A percentile compares a stretch with the other conserved stretches of the same genome.
These are phyloP conservation scores for Oxyura jamaicensis DNA, from an alignment of 2,113 vertebrate species.

Conservation along the genomic window DNA sequence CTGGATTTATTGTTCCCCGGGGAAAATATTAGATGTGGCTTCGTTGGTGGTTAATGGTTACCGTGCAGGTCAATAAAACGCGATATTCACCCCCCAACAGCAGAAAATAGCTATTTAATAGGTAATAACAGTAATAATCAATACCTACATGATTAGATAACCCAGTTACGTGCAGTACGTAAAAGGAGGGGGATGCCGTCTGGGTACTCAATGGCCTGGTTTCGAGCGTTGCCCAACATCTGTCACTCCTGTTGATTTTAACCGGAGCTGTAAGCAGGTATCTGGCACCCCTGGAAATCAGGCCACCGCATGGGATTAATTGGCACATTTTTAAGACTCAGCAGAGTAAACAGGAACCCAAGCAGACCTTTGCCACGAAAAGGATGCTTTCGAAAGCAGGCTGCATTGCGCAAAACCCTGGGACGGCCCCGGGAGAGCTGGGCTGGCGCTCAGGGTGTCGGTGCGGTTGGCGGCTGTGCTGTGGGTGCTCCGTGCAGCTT, in stretches of 20 bases:
- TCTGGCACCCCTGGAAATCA: neutral
- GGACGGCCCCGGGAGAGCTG: neutral
- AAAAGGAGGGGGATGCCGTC: neutral
- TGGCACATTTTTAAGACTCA: neutral
- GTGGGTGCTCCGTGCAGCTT: neutral
- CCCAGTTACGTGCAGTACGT: conserved; percentile 35
- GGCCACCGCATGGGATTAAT: neutral
- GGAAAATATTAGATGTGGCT: conserved; percentile 58
- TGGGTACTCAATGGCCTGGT: neutral
- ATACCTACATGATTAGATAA: conserved; percentile 67
- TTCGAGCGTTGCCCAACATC: neutral
- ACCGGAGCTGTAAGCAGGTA: neutral
- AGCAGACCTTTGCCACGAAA: neutral
- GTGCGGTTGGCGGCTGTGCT: neutral
- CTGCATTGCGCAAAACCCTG: rapidly evolving
- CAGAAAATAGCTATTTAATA: conserved; percentile 69
- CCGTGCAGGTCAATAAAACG: conserved; percentile 41
- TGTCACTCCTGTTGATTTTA: neutral
- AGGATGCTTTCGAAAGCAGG: neutral
- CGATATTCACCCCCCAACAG: conserved; percentile 60
- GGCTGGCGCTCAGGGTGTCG: rapidly evolving
- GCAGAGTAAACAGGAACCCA: neutral
- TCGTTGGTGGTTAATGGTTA: conserved; percentile 61
- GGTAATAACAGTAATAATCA: conserved; percentile 72
- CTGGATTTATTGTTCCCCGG: conserved; percentile 52